A percentile compares a stretch with the other conserved stretches of the same genome.
Conservation (phyloP, 2,888 invertebrate species). For the Brachyptera putata region DNA sequence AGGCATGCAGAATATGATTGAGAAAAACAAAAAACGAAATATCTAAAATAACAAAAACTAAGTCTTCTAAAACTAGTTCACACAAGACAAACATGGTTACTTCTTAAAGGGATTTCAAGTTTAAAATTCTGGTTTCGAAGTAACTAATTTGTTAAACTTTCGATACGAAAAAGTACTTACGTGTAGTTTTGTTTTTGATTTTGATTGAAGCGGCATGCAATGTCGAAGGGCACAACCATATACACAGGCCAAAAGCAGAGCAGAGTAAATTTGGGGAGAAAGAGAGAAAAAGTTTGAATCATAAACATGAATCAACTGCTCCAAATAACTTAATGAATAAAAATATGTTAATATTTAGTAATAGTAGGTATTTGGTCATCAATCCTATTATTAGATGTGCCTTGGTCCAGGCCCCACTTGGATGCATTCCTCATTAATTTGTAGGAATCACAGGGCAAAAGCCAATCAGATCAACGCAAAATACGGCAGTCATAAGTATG, state of each 20-base stretch:
- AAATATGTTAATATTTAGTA: background rate
- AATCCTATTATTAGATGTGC: constrained; percentile 13
- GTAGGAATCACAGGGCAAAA: background rate
- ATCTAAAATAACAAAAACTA: constrained; percentile 6
- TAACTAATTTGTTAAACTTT: constrained; percentile 23
- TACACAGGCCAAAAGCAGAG: constrained; percentile 72
- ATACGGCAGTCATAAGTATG: background rate
- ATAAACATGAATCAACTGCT: constrained; percentile 38
- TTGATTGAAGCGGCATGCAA: constrained; percentile 71
- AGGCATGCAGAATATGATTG: background rate
- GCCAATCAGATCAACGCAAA: no score
- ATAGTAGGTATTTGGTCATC: constrained; percentile 13
- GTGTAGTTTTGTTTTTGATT: constrained; percentile 62
- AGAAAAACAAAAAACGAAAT: background rate
- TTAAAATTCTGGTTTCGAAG: background rate
- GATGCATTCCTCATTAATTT: background rate
- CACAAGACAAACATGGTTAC: constrained; percentile 18
- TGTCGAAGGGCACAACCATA: constrained; percentile 75
- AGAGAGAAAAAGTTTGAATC: constrained; percentile 54
- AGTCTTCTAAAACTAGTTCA: background rate
- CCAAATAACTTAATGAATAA: constrained; percentile 14
- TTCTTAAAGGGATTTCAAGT: background rate
- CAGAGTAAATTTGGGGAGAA: constrained; percentile 72
- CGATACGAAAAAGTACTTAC: constrained; percentile 58
- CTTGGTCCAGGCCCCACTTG: constrained; percentile 1